Percentiles rank a stretch among this genome's conserved stretches.
phyloP scores from a whole-genome alignment of 2,888 invertebrate species.

The Ennomos fuscantarius region DNA sequence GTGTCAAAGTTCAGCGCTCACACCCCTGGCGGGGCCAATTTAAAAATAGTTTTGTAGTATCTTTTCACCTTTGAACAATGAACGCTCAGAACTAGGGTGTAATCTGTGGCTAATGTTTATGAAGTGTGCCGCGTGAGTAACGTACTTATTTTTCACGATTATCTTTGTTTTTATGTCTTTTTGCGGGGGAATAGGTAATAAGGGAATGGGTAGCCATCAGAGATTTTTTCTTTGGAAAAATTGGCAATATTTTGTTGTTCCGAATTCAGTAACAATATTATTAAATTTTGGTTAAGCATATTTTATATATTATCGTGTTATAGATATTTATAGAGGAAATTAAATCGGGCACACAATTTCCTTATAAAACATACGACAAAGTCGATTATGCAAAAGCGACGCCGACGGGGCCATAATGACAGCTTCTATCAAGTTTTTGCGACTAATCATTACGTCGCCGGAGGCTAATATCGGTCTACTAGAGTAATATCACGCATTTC shows the following conservation, averaged over 20 bases:
- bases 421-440: conserved; percentile 37
- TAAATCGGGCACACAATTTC: neutral
- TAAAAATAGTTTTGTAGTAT: conserved; percentile 49
- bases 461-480: conserved; percentile 26
- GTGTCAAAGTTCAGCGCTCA: conserved; percentile 68
- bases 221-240: no score
- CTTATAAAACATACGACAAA: neutral
- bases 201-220: no score
- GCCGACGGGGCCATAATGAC: conserved; percentile 26
- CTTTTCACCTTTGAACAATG: conserved; percentile 41
- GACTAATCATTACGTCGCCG: conserved; percentile 31
- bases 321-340: neutral
- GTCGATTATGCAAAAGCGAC: conserved; percentile 28
- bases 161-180: no score
- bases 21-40: conserved; percentile 46
- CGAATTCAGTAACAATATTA: no score
- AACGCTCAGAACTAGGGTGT: conserved; percentile 9
- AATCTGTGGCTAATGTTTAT: conserved; percentile 6
- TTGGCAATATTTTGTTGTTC: no score
- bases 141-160: neutral
- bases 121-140: neutral
- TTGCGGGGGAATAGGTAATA: no score
- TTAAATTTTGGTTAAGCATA: no score
- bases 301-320: no score
- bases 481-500: conserved; percentile 21